A percentile compares a stretch with the other conserved stretches of the same genome.
phyloP scores from a whole-genome alignment of 2,113 vertebrate genomes.

The Lagopus muta region DNA sequence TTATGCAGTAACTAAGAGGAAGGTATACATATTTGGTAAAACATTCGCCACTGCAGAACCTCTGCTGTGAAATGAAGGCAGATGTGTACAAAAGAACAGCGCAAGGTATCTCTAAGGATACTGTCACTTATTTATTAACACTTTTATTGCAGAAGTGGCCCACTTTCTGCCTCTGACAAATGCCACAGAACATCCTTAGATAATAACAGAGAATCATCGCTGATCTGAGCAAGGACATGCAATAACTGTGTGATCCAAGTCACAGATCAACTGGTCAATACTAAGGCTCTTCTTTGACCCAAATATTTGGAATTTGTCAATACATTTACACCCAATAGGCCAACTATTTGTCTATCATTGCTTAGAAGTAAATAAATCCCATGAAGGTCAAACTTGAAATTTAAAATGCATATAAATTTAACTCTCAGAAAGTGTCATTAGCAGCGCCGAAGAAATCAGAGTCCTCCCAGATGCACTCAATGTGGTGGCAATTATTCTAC shows the following conservation, averaged over 20 bases:
- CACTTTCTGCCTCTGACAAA: not conserved
- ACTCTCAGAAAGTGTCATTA: not conserved
- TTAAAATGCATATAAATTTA: not conserved
- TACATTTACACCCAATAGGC: not conserved
- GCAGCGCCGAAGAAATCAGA: not conserved
- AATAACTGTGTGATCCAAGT: not conserved
- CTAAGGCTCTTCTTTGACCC: not conserved
- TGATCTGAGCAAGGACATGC: not conserved
- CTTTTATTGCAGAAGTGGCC: not conserved
- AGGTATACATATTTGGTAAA: not conserved
- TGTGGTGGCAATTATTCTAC: not conserved
- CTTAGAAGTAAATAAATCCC: not conserved
- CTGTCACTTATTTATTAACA: not conserved
- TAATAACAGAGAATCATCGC: not conserved
- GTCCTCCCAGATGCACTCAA: not conserved
- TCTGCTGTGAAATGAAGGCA: not conserved
- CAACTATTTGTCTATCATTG: not conserved
- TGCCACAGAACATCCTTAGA: not conserved
- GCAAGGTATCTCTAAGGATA: not conserved
- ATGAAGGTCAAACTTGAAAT: not conserved
- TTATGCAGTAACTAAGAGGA: not conserved
- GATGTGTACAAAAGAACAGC: not conserved
- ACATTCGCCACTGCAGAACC: not conserved
- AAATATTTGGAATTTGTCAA: not conserved
- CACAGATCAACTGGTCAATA: not conserved